Percentiles rank a stretch among this genome's conserved stretches.
Conservation (phyloP, 2,888 invertebrate genomes). For the Nipponacmea schrenckii region DNA sequence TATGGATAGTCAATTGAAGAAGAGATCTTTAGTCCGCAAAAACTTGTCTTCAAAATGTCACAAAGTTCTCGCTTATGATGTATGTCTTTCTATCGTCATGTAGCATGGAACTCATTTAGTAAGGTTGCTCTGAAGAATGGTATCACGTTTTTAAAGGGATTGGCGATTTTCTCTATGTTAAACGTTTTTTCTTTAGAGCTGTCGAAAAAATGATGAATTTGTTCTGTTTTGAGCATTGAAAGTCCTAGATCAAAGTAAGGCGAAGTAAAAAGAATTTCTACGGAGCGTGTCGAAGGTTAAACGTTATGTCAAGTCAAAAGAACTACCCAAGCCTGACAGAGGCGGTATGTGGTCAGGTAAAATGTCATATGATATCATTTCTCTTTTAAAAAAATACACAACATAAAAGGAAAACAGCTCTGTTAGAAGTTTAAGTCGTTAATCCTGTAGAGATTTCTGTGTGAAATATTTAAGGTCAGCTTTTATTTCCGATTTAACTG, state of each 20-base stretch:
- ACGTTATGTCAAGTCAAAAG: constrained; percentile 7
- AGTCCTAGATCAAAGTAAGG: background rate
- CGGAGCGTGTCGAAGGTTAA: constrained; percentile 7
- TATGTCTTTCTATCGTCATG: background rate
- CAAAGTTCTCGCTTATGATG: background rate
- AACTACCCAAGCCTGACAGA: background rate
- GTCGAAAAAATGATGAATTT: background rate
- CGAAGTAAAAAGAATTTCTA: constrained; percentile 6
- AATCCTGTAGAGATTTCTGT: background rate
- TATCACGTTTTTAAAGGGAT: too few species aligned
- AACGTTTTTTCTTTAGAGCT: background rate
- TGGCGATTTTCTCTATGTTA: background rate
- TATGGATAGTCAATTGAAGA: constrained; percentile 7
- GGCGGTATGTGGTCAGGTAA: constrained; percentile 7
- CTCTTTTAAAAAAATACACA: constrained; percentile 1
- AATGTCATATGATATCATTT: constrained; percentile 8
- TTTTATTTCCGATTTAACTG: too few species aligned
- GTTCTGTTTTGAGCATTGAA: constrained; percentile 1
- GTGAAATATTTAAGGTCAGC: background rate
- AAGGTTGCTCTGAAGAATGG: too few species aligned
- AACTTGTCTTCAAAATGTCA: background rate
- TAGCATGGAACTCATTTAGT: too few species aligned
- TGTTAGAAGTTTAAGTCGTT: background rate
- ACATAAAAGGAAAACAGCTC: background rate
- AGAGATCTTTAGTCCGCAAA: background rate